Conservation (phyloP, 2,797 vertebrate species). For the Coracias cyanogaster region DNA sequence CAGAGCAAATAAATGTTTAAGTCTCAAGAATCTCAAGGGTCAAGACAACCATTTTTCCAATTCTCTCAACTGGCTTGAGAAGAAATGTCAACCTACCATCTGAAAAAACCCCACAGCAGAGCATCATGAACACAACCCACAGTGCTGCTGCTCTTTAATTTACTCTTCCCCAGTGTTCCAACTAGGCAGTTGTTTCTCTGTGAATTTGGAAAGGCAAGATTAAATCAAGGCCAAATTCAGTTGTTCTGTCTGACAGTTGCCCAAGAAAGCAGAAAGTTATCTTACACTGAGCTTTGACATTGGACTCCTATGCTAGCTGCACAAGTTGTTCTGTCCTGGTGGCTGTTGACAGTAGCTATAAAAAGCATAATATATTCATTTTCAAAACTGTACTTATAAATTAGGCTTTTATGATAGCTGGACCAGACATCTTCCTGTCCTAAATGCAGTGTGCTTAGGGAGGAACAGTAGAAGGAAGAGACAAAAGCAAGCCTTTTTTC, state of each 20-base stretch:
- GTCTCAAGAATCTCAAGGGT: neutral
- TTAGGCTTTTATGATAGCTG: constrained; percentile 35
- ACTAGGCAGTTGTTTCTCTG: neutral
- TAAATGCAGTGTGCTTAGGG: constrained; percentile 2
- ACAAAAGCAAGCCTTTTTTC: neutral
- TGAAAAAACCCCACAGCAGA: neutral
- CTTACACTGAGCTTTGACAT: constrained; percentile 31
- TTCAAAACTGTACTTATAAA: constrained; percentile 47
- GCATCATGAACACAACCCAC: neutral
- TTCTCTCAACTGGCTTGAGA: neutral
- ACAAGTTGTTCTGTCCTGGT: constrained; percentile 57
- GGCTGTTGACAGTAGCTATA: constrained; percentile 63
- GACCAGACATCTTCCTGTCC: constrained; percentile 19
- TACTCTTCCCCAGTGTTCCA: neutral
- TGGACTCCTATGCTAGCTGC: constrained; percentile 35
- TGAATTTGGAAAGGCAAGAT: constrained; percentile 5
- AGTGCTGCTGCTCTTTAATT: neutral
- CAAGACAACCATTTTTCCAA: neutral
- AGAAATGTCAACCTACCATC: neutral
- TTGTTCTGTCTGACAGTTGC: neutral
- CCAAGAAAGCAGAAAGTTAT: constrained; percentile 36
- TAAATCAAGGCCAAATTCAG: constrained; percentile 26
- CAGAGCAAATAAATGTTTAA: neutral
- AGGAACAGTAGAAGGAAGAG: neutral
- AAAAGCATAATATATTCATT: constrained; percentile 65